A percentile compares a stretch with the other conserved stretches of the same genome.
Evolutionary conservation across 2,113 vertebrate species (phyloP).

Genomic region (Engraulis encrasicolus): DNA sequence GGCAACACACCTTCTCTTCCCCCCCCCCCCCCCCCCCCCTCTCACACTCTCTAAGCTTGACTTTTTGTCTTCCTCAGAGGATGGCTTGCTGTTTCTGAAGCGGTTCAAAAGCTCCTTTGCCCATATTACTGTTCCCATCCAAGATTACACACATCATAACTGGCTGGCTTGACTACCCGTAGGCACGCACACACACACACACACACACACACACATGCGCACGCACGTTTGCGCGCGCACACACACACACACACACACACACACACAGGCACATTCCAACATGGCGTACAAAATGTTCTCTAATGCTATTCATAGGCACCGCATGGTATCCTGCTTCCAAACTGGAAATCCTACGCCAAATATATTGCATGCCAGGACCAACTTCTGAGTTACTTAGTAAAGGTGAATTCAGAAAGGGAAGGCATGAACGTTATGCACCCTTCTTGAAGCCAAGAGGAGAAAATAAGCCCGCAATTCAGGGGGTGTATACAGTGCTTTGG

Average conservation of each 20-base stretch:
- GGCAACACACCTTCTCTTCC: not conserved
- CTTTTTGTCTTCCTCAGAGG: not conserved
- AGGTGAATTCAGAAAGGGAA: not conserved
- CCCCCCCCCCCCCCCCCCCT: not conserved
- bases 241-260: constrained; percentile 6
- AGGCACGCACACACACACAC: not conserved
- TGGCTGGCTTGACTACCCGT: not conserved
- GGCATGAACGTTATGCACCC: not conserved
- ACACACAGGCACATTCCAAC: not conserved
- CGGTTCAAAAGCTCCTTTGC: not conserved
- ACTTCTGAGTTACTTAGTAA: not conserved
- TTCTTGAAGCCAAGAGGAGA: not conserved
- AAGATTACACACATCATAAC: not conserved
- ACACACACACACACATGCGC: not conserved
- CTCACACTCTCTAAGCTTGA: too few species aligned
- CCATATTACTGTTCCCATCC: not conserved
- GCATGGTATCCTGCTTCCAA: not conserved
- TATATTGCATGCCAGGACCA: not conserved
- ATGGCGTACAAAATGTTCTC: constrained; percentile 16
- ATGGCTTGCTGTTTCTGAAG: not conserved
- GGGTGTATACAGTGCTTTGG: too few species aligned
- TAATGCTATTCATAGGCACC: not conserved
- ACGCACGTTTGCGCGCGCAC: not conserved
- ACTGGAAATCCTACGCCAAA: not conserved
- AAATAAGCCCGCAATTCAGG: not conserved